Conservation (phyloP, 2,888 invertebrate species). For the Dolichopus griseipennis region DNA sequence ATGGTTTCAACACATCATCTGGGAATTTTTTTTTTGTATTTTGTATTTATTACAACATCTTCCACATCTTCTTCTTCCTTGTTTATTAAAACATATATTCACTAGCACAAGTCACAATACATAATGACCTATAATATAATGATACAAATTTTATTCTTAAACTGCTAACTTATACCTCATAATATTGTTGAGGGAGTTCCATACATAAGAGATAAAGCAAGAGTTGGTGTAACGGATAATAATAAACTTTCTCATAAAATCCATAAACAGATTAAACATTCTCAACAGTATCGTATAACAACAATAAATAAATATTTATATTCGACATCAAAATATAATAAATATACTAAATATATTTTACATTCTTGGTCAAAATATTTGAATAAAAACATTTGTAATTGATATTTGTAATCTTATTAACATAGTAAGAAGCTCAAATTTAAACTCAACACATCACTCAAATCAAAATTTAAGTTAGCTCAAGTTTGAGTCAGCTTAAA, state of each 20-base stretch:
- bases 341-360: too few species aligned
- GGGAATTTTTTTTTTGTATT: background rate
- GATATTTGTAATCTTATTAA: too few species aligned
- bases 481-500: too few species aligned
- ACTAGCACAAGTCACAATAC: background rate
- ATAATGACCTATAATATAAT: conserved; percentile 1
- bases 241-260: conserved; percentile 6
- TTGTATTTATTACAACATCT: background rate
- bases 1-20: conserved; percentile 6
- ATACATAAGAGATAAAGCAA: background rate
- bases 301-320: too few species aligned
- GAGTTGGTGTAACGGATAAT: background rate
- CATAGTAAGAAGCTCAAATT: too few species aligned
- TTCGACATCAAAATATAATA: too few species aligned
- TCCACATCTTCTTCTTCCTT: background rate
- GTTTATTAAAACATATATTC: background rate
- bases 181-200: background rate
- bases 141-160: background rate
- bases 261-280: background rate
- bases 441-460: too few species aligned
- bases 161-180: too few species aligned
- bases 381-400: too few species aligned
- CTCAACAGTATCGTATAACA: background rate
- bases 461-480: too few species aligned
- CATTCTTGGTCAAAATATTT: too few species aligned